A percentile compares a stretch with the other conserved stretches of the same genome.
These are phyloP conservation scores for Uloborus plumipes DNA, from an alignment of 2,888 invertebrate genomes.

Conservation along the genomic window DNA sequence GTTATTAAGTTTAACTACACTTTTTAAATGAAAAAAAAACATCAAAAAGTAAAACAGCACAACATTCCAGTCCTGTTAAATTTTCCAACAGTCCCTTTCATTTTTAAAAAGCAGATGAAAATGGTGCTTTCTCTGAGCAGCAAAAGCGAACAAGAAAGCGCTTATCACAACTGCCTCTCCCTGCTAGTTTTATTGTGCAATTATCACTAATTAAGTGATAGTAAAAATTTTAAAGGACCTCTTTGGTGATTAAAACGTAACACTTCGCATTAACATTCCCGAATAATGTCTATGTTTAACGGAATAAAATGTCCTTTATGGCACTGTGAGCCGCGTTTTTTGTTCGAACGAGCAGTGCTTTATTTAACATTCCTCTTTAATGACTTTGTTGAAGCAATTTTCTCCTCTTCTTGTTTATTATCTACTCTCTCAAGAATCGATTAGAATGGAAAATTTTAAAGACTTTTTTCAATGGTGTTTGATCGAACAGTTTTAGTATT, in stretches of 20 bases:
- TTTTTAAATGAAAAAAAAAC: too few relatives aligned
- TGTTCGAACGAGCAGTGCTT: neutral
- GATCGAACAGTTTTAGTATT: too few relatives aligned
- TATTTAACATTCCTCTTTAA: neutral
- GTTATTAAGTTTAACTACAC: too few relatives aligned
- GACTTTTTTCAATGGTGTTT: too few relatives aligned
- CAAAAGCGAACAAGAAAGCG: constrained; percentile 10
- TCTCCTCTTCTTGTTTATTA: neutral
- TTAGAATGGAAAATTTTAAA: too few relatives aligned
- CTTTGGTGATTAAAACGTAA: constrained; percentile 46
- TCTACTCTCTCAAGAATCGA: too few relatives aligned
- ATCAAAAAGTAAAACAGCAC: too few relatives aligned
- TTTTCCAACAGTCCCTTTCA: too few relatives aligned
- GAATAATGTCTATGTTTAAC: constrained; percentile 39
- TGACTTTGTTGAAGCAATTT: constrained; percentile 3
- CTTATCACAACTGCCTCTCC: constrained; percentile 37
- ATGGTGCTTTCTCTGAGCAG: too few relatives aligned
- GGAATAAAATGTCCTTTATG: constrained; percentile 22
- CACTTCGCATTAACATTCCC: constrained; percentile 27
- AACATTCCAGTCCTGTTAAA: too few relatives aligned
- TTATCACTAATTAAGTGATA: constrained; percentile 57
- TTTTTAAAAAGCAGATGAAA: too few relatives aligned
- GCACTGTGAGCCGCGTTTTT: neutral
- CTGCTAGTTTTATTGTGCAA: constrained; percentile 38
- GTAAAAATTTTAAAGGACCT: constrained; percentile 51